A percentile compares a stretch with the other conserved stretches of the same genome.
These are phyloP conservation scores for Vespertilio murinus DNA, from an alignment of 2,797 vertebrate species.

Conservation along the genomic window DNA sequence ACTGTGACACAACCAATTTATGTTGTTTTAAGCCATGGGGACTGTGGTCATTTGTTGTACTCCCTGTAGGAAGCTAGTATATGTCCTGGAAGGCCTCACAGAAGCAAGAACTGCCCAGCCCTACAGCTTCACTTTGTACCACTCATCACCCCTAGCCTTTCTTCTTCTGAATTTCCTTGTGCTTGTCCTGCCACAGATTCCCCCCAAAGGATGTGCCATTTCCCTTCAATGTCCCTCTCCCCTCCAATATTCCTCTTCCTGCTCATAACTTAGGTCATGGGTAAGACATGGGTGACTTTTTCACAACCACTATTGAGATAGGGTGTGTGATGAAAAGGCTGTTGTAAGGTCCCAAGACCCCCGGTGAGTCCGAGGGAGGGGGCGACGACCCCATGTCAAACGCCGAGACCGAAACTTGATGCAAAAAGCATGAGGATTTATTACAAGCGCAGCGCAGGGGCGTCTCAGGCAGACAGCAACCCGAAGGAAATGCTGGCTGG, in stretches of 20 bases:
- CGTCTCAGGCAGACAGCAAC: too few species aligned
- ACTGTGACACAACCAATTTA: neutral
- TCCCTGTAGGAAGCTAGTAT: neutral
- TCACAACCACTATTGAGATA: neutral
- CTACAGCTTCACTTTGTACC: rapidly evolving
- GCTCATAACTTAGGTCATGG: neutral
- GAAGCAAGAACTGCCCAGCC: rapidly evolving
- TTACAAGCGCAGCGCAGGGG: too few species aligned
- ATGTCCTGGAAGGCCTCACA: rapidly evolving
- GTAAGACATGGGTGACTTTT: too few species aligned
- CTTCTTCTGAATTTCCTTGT: neutral
- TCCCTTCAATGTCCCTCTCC: neutral
- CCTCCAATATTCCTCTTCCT: neutral
- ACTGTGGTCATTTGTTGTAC: neutral
- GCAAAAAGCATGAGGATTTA: too few species aligned
- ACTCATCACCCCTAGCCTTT: too few species aligned
- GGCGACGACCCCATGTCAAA: too few species aligned
- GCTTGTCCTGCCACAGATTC: too few species aligned
- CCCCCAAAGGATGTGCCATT: neutral
- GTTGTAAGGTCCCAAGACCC: too few species aligned
- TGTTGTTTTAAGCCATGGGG: neutral
- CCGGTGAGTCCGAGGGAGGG: too few species aligned
- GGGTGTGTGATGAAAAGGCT: neutral
- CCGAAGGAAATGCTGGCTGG: too few species aligned
- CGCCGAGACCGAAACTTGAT: too few species aligned